Percentiles rank a stretch among this genome's conserved stretches.
phyloP scores from a whole-genome alignment of 2,113 vertebrate species.

The Ascaphus truei region DNA sequence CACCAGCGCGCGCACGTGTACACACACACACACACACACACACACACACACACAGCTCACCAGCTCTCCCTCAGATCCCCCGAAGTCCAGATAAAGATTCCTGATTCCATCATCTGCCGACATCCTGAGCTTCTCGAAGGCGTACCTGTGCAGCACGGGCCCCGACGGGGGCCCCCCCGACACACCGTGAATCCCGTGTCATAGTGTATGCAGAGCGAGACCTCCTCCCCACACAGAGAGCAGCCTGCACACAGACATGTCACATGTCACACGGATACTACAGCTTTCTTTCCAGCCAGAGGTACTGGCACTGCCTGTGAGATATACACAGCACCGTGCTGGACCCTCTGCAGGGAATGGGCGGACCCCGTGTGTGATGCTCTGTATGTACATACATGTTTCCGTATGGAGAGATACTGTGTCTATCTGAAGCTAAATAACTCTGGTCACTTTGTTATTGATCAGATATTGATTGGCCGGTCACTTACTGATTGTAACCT shows the following conservation, averaged over 20 bases:
- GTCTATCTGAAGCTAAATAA: neutral
- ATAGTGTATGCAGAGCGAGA: conserved; percentile 87
- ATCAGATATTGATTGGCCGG: conserved; percentile 53
- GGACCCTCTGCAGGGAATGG: no score
- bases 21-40: no score
- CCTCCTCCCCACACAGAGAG: conserved; percentile 77
- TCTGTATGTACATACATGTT: no score
- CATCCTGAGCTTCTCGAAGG: conserved; percentile 90
- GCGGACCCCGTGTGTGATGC: no score
- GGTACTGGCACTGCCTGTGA: no score
- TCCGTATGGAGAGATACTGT: neutral
- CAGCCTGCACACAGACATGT: conserved; percentile 66
- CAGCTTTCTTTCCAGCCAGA: no score
- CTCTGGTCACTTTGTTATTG: no score
- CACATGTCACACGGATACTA: neutral
- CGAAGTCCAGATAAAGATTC: conserved; percentile 92
- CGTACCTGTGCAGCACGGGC: conserved; percentile 77
- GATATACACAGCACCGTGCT: conserved; percentile 24
- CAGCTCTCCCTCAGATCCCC: conserved; percentile 92
- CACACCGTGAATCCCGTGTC: conserved; percentile 86
- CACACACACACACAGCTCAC: no score
- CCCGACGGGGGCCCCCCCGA: conserved; percentile 47
- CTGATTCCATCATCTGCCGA: conserved; percentile 87
- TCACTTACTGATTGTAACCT: conserved; percentile 65
- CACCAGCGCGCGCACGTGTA: no score